A percentile compares a stretch with the other conserved stretches of the same genome.
Conservation (phyloP, 2,888 invertebrate genomes). For the Lottia gigantea region DNA sequence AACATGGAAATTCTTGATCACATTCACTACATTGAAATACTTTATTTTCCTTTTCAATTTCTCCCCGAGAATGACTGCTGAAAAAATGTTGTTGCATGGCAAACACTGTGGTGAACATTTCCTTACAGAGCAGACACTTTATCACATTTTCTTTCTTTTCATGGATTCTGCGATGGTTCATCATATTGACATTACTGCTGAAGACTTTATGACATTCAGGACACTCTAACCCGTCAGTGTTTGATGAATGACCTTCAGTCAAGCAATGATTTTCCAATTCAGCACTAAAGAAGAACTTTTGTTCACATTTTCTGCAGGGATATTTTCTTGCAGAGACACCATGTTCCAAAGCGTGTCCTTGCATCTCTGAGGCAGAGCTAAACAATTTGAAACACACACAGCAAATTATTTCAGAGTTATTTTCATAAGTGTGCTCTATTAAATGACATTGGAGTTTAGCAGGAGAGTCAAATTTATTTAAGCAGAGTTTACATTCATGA, state of each 20-base stretch:
- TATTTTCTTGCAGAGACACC: conserved; percentile 84
- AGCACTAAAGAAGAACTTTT: conserved; percentile 90
- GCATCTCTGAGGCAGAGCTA: conserved; percentile 83
- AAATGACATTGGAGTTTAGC: conserved; percentile 87
- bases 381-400: conserved; percentile 90
- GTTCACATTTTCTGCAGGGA: conserved; percentile 82
- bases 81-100: conserved; percentile 64
- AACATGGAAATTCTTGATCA: conserved; percentile 69
- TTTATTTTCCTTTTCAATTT: conserved; percentile 41
- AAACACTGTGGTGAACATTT: conserved; percentile 49
- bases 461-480: conserved; percentile 77
- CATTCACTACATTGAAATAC: conserved; percentile 69
- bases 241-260: conserved; percentile 35
- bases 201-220: conserved; percentile 63
- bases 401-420: conserved; percentile 84
- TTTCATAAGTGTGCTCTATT: conserved; percentile 92
- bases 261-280: conserved; percentile 86
- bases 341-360: conserved; percentile 86
- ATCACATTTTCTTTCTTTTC: conserved; percentile 34
- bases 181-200: conserved; percentile 50
- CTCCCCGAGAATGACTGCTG: conserved; percentile 47
- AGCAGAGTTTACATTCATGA: conserved; percentile 84
- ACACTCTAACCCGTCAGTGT: conserved; percentile 47
- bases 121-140: conserved; percentile 61
- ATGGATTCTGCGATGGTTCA: conserved; percentile 51